phyloP scores from a whole-genome alignment of 2,888 invertebrate species.

The Ischnus inquisitorius region DNA sequence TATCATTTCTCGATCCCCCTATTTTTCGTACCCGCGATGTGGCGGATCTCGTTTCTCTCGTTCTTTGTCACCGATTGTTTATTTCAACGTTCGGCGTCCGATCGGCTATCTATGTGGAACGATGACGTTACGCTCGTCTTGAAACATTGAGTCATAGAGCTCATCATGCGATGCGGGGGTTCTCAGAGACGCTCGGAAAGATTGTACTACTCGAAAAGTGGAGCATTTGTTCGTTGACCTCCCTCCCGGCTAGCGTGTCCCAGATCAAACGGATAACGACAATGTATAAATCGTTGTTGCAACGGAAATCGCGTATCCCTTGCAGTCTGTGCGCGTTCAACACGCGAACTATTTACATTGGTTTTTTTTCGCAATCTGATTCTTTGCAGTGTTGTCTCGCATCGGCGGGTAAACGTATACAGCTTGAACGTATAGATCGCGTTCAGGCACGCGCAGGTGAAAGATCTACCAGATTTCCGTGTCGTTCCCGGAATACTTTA shows the following conservation, averaged over 20 bases:
- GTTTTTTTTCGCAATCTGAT: neutral
- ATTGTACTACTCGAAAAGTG: slow-evolving; percentile 36
- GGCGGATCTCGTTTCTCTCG: slow-evolving; percentile 23
- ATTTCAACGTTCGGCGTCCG: slow-evolving; percentile 40
- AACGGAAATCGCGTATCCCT: neutral
- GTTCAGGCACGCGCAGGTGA: neutral
- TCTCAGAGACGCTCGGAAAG: slow-evolving; percentile 23
- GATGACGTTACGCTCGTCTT: slow-evolving; percentile 62
- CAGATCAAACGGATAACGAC: neutral
- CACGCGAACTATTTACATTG: neutral
- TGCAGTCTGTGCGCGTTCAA: neutral
- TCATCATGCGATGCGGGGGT: slow-evolving; percentile 48
- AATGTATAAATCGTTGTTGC: neutral
- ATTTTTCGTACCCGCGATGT: neutral
- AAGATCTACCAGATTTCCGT: slow-evolving; percentile 92
- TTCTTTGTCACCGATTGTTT: slow-evolving; percentile 47
- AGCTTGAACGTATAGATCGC: neutral
- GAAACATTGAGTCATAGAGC: slow-evolving; percentile 63
- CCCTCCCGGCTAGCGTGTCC: neutral
- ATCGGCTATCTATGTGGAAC: slow-evolving; percentile 65
- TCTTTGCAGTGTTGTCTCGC: neutral
- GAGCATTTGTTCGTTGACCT: slow-evolving; percentile 44
- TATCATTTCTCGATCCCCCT: neutral
- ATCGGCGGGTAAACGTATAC: neutral
- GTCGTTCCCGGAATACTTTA: slow-evolving; percentile 89